Percentiles rank a stretch among this genome's conserved stretches.
Conservation (phyloP, 1,140 invertebrate genomes). For the Caenorhabditis latens region DNA sequence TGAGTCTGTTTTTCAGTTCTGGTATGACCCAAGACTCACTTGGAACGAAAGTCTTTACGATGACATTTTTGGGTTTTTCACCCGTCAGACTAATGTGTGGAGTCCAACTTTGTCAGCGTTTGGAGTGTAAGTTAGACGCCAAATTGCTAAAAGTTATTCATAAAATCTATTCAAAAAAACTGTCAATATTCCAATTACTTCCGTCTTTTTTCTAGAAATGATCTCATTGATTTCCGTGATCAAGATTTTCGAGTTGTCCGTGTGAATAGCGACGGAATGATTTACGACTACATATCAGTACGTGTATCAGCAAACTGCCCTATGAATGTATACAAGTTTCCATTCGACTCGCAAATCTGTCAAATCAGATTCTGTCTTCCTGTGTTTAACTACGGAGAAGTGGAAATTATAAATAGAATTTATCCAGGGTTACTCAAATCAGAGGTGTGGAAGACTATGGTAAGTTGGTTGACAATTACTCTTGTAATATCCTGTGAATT, state of each 20-base stretch:
- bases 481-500: neutral
- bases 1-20: neutral
- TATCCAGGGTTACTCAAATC: neutral
- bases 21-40: neutral
- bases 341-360: conserved; percentile 1
- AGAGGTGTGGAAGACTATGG: neutral
- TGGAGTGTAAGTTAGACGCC: neutral
- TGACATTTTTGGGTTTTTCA: neutral
- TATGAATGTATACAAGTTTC: conserved; percentile 12
- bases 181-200: neutral
- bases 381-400: neutral
- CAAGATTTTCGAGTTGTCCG: neutral
- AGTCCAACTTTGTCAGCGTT: conserved; percentile 9
- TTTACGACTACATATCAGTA: neutral
- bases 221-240: conserved; percentile 5
- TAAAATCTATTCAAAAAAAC: too few species aligned
- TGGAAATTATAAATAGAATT: neutral
- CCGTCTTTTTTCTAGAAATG: neutral
- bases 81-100: conserved; percentile 13
- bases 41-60: neutral
- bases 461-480: neutral
- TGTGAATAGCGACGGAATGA: neutral
- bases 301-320: conserved; percentile 15
- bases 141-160: too few species aligned
- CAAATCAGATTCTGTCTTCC: conserved; percentile 26